These are phyloP conservation scores for Forbesichthys agassizii DNA, from an alignment of 2,113 vertebrate species.

Conservation along the genomic window DNA sequence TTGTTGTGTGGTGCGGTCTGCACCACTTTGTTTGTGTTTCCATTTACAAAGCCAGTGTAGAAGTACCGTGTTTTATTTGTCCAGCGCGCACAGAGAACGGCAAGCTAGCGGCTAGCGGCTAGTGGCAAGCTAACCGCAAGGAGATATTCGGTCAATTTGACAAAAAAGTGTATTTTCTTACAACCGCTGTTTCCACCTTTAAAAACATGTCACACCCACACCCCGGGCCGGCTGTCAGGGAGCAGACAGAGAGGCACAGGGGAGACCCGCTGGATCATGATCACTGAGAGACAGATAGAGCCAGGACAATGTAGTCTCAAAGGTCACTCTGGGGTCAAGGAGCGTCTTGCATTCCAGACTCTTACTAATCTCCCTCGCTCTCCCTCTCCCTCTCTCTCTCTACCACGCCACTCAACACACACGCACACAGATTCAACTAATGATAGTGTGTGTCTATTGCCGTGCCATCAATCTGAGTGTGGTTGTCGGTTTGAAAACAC, in stretches of 20 bases:
- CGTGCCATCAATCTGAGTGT: slow-evolving; percentile 41
- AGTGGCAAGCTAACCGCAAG: too few relatives aligned
- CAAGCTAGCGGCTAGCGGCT: too few relatives aligned
- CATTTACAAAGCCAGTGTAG: too few relatives aligned
- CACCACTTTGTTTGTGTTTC: too few relatives aligned
- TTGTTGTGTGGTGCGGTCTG: too few relatives aligned
- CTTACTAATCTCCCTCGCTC: slow-evolving; percentile 66
- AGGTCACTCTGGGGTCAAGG: slow-evolving; percentile 69
- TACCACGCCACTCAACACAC: slow-evolving; percentile 54
- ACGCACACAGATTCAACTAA: slow-evolving; percentile 24
- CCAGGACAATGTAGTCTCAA: slow-evolving; percentile 68
- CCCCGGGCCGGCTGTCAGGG: too few relatives aligned
- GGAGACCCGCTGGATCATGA: slow-evolving; percentile 76
- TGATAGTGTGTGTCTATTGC: slow-evolving; percentile 13
- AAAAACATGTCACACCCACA: too few relatives aligned
- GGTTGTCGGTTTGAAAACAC: slow-evolving; percentile 56
- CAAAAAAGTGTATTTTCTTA: too few relatives aligned
- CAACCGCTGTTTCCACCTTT: too few relatives aligned
- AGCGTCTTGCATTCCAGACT: slow-evolving; percentile 74
- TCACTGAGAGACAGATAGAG: slow-evolving; percentile 73
- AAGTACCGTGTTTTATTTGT: too few relatives aligned
- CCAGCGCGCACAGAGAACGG: too few relatives aligned
- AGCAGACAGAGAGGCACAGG: slow-evolving; percentile 61
- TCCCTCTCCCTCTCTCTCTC: slow-evolving; percentile 34
- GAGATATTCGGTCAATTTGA: too few relatives aligned